phyloP scores from a whole-genome alignment of 2,888 invertebrate species.

The Ypsolopha scabrella region DNA sequence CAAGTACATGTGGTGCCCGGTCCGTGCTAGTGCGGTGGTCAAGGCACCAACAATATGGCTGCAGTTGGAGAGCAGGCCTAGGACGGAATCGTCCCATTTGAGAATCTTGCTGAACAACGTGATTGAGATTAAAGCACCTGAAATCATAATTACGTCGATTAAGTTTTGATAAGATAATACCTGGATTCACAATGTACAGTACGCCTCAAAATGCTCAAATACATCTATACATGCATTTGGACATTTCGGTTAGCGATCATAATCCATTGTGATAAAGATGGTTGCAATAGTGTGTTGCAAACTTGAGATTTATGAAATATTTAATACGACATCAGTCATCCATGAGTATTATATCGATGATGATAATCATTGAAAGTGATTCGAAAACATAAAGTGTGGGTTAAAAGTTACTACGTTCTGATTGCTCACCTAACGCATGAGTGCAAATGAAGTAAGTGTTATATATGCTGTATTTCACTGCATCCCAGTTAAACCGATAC shows the following conservation, averaged over 20 bases:
- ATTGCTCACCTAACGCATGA: conserved; percentile 43
- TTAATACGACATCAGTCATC: too few relatives aligned
- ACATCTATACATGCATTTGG: too few relatives aligned
- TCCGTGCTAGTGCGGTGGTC: conserved; percentile 38
- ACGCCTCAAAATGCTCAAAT: too few relatives aligned
- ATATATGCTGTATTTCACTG: conserved; percentile 54
- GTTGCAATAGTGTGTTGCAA: too few relatives aligned
- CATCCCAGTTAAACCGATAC: conserved; percentile 62
- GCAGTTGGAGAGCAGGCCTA: conserved; percentile 44
- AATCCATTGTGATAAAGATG: too few relatives aligned
- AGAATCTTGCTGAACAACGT: conserved; percentile 45
- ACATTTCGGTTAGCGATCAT: too few relatives aligned
- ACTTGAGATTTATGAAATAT: too few relatives aligned
- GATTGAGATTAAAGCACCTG: conserved; percentile 52
- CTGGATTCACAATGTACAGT: too few relatives aligned
- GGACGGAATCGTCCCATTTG: conserved; percentile 47
- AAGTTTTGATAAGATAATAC: background rate
- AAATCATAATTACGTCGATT: conserved; percentile 9
- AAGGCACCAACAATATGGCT: conserved; percentile 45
- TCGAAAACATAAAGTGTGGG: too few relatives aligned
- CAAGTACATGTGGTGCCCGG: conserved; percentile 42
- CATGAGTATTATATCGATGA: too few relatives aligned
- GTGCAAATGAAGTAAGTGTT: conserved; percentile 47
- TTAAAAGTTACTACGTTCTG: too few relatives aligned
- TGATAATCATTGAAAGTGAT: too few relatives aligned